Evolutionary conservation across 2,888 invertebrate species (phyloP).

Genomic region (Campoplex nolae): DNA sequence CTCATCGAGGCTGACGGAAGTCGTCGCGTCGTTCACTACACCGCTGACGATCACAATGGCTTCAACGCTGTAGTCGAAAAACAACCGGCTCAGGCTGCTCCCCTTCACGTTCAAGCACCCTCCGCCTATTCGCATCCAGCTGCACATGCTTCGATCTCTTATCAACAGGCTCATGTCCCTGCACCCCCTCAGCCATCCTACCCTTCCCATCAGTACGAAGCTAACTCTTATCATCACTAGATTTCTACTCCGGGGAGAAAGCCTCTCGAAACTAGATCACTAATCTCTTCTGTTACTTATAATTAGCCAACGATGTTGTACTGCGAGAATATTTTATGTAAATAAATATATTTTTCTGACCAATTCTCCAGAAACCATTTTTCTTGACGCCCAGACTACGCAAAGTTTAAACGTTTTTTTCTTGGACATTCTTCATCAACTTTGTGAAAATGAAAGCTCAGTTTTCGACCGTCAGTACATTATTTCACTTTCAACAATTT

Average conservation of each 20-base stretch:
- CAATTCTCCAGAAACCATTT: neutral
- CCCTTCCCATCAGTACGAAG: constrained; percentile 2
- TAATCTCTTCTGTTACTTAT: neutral
- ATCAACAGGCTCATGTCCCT: neutral
- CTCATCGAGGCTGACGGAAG: constrained; percentile 69
- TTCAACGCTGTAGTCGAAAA: constrained; percentile 70
- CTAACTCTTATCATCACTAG: constrained; percentile 59
- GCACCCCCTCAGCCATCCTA: constrained; percentile 34
- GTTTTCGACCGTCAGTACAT: too few species aligned
- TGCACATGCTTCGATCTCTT: neutral
- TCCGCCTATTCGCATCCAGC: neutral
- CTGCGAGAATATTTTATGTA: neutral
- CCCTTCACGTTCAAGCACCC: constrained; percentile 49
- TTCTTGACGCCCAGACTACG: neutral
- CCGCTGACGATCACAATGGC: constrained; percentile 66
- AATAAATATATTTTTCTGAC: constrained; percentile 3
- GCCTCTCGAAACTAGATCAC: neutral
- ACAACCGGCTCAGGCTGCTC: constrained; percentile 63
- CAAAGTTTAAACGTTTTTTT: too few species aligned
- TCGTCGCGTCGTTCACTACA: constrained; percentile 70
- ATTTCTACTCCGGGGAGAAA: neutral
- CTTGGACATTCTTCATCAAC: too few species aligned
- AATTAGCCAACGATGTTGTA: neutral
- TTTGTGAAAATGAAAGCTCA: too few species aligned
- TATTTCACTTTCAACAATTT: neutral